These are phyloP conservation scores for Enoplosus armatus DNA, from an alignment of 2,797 vertebrate species.

Conservation along the genomic window DNA sequence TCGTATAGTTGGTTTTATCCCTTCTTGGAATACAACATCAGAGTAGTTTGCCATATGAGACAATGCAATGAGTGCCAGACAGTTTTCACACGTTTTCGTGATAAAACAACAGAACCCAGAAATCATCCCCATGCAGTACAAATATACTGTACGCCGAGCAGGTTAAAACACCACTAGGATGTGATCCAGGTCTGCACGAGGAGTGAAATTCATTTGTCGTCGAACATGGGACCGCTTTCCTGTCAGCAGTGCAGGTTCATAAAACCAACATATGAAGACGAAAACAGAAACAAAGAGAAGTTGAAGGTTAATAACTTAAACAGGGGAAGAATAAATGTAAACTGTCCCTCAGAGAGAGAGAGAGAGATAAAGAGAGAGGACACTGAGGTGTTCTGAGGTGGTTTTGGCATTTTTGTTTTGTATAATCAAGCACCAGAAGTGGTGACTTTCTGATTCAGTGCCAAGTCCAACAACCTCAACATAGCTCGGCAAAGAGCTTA, in stretches of 20 bases:
- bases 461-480: constrained; percentile 71
- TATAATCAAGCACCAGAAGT: constrained; percentile 64
- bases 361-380: constrained; percentile 63
- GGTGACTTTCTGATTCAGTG: constrained; percentile 74
- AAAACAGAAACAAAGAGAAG: constrained; percentile 60
- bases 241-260: constrained; percentile 77
- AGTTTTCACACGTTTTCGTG: constrained; percentile 32
- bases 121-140: constrained; percentile 28
- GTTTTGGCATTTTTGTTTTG: constrained; percentile 71
- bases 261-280: constrained; percentile 59
- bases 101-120: constrained; percentile 7
- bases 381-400: constrained; percentile 80
- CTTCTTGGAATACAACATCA: constrained; percentile 33
- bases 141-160: constrained; percentile 22
- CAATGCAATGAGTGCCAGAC: constrained; percentile 40
- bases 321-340: constrained; percentile 73
- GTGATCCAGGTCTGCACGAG: constrained; percentile 44
- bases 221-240: constrained; percentile 62
- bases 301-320: constrained; percentile 72
- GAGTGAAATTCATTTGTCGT: constrained; percentile 48
- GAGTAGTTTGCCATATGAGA: constrained; percentile 42
- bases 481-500: constrained; percentile 38
- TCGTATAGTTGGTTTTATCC: constrained; percentile 51
- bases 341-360: constrained; percentile 67
- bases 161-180: constrained; percentile 33